These are phyloP conservation scores for Antheraea mylitta DNA, from an alignment of 1,140 invertebrate genomes.

Conservation along the genomic window DNA sequence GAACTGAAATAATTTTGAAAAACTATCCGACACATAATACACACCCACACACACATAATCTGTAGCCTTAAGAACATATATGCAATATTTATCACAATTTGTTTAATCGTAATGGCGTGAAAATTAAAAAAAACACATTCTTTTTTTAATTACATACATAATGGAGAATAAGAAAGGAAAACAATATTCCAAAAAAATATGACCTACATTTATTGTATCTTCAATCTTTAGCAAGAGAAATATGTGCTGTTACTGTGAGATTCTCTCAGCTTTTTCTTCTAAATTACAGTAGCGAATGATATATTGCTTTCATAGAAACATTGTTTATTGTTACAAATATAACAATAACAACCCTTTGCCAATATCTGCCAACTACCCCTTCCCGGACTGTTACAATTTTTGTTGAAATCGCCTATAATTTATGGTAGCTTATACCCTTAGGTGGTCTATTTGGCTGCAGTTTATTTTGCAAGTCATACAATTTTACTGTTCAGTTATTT, in stretches of 20 bases:
- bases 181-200: no score
- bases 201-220: not conserved
- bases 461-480: constrained; percentile 61
- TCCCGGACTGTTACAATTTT: constrained; percentile 59
- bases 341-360: constrained; percentile 65
- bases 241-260: not conserved
- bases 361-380: constrained; percentile 57
- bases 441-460: constrained; percentile 50
- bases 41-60: no score
- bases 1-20: no score
- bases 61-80: no score
- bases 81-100: no score
- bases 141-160: not conserved
- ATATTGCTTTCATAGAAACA: constrained; percentile 32
- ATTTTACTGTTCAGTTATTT: constrained; percentile 67
- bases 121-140: not conserved
- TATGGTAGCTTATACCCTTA: constrained; percentile 46
- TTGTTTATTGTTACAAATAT: constrained; percentile 30
- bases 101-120: no score
- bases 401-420: constrained; percentile 48
- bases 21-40: no score
- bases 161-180: no score
- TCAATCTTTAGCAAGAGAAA: not conserved
- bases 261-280: not conserved
- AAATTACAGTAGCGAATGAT: constrained; percentile 32